Base-by-base conservation (phyloP, 2,113 vertebrate genomes). In the Heloderma charlesbogerti region DNA sequence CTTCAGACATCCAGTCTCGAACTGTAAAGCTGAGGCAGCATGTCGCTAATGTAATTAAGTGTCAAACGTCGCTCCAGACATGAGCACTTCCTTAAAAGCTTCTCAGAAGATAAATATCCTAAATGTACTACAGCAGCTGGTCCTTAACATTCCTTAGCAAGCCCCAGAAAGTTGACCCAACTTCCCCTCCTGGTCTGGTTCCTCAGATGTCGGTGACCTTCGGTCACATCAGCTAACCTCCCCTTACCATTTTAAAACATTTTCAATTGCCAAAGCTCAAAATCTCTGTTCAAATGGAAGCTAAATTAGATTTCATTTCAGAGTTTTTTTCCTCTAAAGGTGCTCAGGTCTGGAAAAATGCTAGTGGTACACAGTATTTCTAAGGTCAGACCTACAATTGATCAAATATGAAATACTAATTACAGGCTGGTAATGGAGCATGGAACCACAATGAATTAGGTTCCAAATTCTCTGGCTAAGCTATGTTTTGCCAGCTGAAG, bases 351-450 rank as follows among this genome's bases (percentile, higher is more conserved):
- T 92, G 93, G 89, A 92, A 86, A 94, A 83, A 94, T 90, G 90
- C 90, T 82, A 85, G 57, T 18, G 25, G 8, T 0, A 0, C 48
- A 18, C 88, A 27, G 91, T 0, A 0, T 89, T 94, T 78, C 93
- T 90, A 92, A 85, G 94, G 92, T 94, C 88, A 77, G 92, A 94
- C 91, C 90, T 89, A 84, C 84, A 88, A 94, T 88, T 90, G 94
- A 95, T 95, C 94, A 92, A 91, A 92, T 94, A 92, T 93, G 92
- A 96, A 95, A 96, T 93, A 85, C 93, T 96, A 94, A 96, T 96
- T 94, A 93, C 89, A 93, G 90, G 89, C 93, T 34, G 84, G 88
- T 93, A 91, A 89, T 92, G 95, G 88, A 92, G 88, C 93, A 82
- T 94, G 88, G 93, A 94, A 92, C 93, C 94, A 95, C 27, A 25